phyloP scores from a whole-genome alignment of 2,113 vertebrate species.

The Opisthocomus hoazin region DNA sequence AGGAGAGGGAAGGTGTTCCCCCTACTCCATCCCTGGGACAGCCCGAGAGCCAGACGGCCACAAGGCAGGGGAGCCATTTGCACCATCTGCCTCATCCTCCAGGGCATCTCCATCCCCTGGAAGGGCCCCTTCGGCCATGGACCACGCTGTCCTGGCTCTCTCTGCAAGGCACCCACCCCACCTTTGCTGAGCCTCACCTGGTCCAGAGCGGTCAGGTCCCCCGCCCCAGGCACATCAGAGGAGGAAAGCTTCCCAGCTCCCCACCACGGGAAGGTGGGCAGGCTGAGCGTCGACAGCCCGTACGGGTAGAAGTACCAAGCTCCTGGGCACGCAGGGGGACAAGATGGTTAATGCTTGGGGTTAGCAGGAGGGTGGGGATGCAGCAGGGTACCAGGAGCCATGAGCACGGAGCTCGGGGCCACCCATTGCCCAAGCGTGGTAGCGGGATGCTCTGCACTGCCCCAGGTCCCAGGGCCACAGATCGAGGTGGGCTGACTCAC shows the following conservation, averaged over 20 bases:
- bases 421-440: neutral
- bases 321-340: neutral
- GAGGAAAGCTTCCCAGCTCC: conserved; percentile 39
- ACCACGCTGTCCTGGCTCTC: neutral
- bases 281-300: conserved; percentile 36
- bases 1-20: neutral
- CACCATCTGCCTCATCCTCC: neutral
- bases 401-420: neutral
- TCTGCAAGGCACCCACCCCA: neutral
- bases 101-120: neutral
- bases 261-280: conserved; percentile 60
- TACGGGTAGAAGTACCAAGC: conserved; percentile 75
- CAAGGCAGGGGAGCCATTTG: neutral
- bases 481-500: conserved; percentile 21
- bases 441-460: neutral
- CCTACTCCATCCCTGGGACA: neutral
- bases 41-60: neutral
- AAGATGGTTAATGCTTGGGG: neutral
- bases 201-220: conserved; percentile 4
- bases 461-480: neutral
- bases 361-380: neutral
- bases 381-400: neutral
- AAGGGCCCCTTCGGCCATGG: neutral
- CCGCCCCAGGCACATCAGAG: neutral
- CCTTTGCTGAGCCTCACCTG: conserved; percentile 47